Evolutionary conservation across 2,888 invertebrate species (phyloP).

Genomic region (Cenopis cana): DNA sequence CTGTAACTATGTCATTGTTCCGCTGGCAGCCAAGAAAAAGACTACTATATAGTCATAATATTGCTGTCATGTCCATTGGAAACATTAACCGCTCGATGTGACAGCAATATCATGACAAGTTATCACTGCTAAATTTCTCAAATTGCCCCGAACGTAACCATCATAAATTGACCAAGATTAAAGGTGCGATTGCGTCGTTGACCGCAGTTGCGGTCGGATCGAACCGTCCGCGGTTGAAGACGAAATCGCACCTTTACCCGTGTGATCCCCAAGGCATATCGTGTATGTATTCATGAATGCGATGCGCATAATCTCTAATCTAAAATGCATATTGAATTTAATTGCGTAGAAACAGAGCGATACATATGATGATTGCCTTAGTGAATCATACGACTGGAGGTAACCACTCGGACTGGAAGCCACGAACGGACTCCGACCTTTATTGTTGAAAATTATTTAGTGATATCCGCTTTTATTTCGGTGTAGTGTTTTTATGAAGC

Average conservation of each 20-base stretch:
- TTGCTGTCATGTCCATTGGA: not conserved
- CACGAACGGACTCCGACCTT: constrained; percentile 24
- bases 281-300: not conserved
- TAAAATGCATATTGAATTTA: not conserved
- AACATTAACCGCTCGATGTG: not conserved
- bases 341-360: not conserved
- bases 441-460: constrained; percentile 46
- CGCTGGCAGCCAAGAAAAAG: no score
- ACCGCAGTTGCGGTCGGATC: not conserved
- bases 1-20: no score
- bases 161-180: not conserved
- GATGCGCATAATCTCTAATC: not conserved
- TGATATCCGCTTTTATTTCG: constrained; percentile 11
- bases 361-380: not conserved
- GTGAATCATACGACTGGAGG: constrained; percentile 52
- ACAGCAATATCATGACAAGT: not conserved
- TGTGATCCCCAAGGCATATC: constrained; percentile 6
- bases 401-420: constrained; percentile 56
- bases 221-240: constrained; percentile 6
- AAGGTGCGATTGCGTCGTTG: constrained; percentile 6
- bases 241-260: constrained; percentile 17
- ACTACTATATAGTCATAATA: not conserved
- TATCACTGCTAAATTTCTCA: not conserved
- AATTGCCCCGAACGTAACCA: not conserved
- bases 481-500: constrained; percentile 33